Evolutionary conservation across 2,113 vertebrate species (phyloP), one percentile per base, ranked within the genome.

Genomic region (Pluvianellus socialis): DNA sequence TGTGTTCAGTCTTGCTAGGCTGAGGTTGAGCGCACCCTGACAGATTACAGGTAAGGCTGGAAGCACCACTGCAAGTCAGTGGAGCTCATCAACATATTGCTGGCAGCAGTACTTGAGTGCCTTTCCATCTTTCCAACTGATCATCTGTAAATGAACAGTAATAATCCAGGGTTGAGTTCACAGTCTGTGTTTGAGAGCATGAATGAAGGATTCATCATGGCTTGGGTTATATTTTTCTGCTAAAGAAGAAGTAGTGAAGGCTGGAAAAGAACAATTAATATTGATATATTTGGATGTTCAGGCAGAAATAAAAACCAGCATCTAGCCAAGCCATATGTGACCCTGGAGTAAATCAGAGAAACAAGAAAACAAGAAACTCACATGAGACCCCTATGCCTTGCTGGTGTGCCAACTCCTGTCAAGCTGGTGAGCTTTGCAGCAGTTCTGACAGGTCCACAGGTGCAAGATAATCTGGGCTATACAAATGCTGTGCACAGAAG

Each of bases 11-110:
- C 49, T 66, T 79, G 38, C 42, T 58, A 76, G 45, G 59, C 4
- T 82, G 58, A 95, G 42, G 3, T 45, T 63, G 70, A 93, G 50
- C 62, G 59, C 63, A 83, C 33, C 11, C 77, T 94, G 81, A 68
- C 62, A 58, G 91, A 86, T 92, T 90, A 66, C 66, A 52, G 55
- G 74, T n/a, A 23, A 52, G 52, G 56, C 13, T 75, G 58, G 79
- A 85, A 88, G 32, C 3, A 0, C 86, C 80, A 20, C 58, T 85
- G 53, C 56, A 59, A 94, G 53, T 53, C 84, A 38, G 18, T 42
- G 67, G 63, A 95, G 50, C 87, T 97, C 80, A 73, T 94, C 89
- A 90, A 30, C 81, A 63, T 86, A 88, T 55, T 91, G 74, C 81
- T 97, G 92, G 80, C 91, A 94, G 53, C 35, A 63, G 17, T 11